Conservation (phyloP, 2,113 vertebrate species). For the Poeciliopsis occidentalis region DNA sequence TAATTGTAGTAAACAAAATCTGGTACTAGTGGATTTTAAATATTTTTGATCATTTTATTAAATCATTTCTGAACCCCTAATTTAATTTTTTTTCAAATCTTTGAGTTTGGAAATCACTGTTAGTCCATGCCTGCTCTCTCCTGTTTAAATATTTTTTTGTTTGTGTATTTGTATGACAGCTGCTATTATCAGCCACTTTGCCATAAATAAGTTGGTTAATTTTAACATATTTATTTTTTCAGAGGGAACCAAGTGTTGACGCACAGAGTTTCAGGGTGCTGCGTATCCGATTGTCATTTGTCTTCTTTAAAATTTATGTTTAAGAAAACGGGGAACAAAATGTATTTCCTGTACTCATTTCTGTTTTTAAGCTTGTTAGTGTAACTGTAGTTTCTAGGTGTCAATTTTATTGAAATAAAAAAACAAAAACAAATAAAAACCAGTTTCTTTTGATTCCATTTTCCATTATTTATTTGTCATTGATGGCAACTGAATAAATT, state of each 20-base stretch:
- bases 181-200: background rate
- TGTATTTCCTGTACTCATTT: too few relatives aligned
- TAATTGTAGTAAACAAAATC: too few relatives aligned
- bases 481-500: constrained; percentile 85
- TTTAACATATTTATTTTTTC: background rate
- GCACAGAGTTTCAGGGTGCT: background rate
- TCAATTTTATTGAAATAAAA: background rate
- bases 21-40: too few relatives aligned
- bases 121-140: background rate
- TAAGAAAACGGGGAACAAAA: background rate
- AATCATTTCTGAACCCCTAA: too few relatives aligned
- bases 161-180: background rate
- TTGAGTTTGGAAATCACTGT: background rate
- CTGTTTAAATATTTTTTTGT: too few relatives aligned
- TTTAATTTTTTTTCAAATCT: too few relatives aligned
- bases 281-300: background rate
- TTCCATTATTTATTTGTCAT: constrained; percentile 80
- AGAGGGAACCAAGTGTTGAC: background rate
- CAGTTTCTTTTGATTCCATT: constrained; percentile 30
- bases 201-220: background rate
- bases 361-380: background rate
- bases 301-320: background rate
- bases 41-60: too few relatives aligned
- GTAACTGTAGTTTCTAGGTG: background rate
- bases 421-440: constrained; percentile 9